phyloP scores from a whole-genome alignment of 2,113 vertebrate species.

The Miniopterus natalensis region DNA sequence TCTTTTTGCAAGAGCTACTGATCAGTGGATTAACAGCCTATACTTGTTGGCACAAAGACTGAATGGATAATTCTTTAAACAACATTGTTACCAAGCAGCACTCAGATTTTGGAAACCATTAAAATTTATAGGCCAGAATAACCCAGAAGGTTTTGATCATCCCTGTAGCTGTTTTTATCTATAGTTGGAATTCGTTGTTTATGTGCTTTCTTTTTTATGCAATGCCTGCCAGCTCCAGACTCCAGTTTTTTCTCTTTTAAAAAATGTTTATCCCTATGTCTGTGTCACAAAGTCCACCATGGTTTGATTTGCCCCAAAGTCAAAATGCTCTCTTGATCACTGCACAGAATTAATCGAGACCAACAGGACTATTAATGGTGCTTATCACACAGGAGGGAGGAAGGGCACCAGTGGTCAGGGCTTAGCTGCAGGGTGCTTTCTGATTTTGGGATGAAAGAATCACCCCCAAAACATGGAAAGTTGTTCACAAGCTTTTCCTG shows the following conservation, averaged over 20 bases:
- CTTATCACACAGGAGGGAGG: background rate
- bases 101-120: constrained; percentile 52
- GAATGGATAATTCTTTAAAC: background rate
- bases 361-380: constrained; percentile 13
- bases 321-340: constrained; percentile 53
- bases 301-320: constrained; percentile 66
- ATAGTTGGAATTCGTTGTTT: constrained; percentile 45
- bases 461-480: background rate
- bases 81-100: background rate
- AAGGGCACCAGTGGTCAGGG: background rate
- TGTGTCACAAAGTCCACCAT: background rate
- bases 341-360: constrained; percentile 62
- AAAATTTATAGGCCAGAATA: constrained; percentile 30
- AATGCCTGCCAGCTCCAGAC: background rate
- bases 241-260: constrained; percentile 45
- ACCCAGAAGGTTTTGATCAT: constrained; percentile 4
- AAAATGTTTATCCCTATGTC: constrained; percentile 40
- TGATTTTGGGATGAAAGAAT: background rate
- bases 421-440: background rate
- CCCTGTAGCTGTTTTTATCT: constrained; percentile 1
- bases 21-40: background rate
- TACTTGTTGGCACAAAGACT: background rate
- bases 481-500: background rate
- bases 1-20: background rate
- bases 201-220: constrained; percentile 9